Percentiles rank a stretch among this genome's conserved stretches.
These are phyloP conservation scores for Lepus americanus DNA, from an alignment of 2,113 vertebrate species.

Conservation along the genomic window DNA sequence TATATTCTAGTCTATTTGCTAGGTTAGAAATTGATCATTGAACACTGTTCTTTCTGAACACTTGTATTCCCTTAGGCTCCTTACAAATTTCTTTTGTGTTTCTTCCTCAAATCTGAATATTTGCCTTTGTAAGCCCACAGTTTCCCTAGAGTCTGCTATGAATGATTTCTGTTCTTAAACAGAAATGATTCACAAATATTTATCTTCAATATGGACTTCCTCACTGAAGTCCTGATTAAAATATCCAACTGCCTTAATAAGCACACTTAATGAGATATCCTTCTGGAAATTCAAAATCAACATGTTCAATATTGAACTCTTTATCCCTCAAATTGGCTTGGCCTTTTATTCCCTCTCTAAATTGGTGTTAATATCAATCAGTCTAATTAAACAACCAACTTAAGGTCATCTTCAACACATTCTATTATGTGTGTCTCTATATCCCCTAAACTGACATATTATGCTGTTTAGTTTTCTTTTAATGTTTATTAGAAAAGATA, in stretches of 20 bases:
- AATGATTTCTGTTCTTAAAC: neutral
- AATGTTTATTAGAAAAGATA: neutral
- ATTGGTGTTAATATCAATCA: neutral
- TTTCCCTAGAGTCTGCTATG: neutral
- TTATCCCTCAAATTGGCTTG: constrained; percentile 1
- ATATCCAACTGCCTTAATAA: constrained; percentile 11
- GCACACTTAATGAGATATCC: constrained; percentile 11
- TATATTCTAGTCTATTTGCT: neutral
- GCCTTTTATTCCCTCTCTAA: constrained; percentile 35
- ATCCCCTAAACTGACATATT: neutral
- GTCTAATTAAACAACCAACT: neutral
- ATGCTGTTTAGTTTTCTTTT: neutral
- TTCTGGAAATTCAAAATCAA: constrained; percentile 62
- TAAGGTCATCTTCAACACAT: neutral
- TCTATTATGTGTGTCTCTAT: neutral
- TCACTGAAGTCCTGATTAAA: constrained; percentile 34
- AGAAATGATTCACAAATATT: constrained; percentile 56
- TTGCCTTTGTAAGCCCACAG: neutral
- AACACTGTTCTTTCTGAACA: neutral
- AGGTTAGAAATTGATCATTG: neutral
- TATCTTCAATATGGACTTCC: neutral
- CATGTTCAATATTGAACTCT: neutral
- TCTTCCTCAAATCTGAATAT: neutral
- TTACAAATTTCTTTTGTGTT: neutral
- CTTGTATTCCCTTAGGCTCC: neutral